Evolutionary conservation across 2,797 vertebrate species (phyloP).

Genomic region (Lagocephalus sceleratus): DNA sequence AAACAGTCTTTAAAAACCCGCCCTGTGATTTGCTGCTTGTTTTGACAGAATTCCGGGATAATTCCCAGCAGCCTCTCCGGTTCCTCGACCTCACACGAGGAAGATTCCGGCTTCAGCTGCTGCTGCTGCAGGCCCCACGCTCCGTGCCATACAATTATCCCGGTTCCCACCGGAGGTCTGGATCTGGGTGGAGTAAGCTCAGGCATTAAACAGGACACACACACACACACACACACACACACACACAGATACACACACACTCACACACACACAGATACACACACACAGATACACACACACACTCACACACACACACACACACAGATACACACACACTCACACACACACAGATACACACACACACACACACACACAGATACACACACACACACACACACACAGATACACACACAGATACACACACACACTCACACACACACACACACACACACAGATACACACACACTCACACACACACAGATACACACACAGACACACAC

Average conservation of each 20-base stretch:
- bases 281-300: too few relatives aligned
- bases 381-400: too few relatives aligned
- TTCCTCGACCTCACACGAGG: slow-evolving; percentile 38
- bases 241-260: too few relatives aligned
- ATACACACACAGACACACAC: too few relatives aligned
- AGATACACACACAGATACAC: slow-evolving; percentile 48
- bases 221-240: slow-evolving; percentile 43
- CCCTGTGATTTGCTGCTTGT: slow-evolving; percentile 39
- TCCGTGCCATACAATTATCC: slow-evolving; percentile 65
- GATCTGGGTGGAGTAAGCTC: slow-evolving; percentile 62
- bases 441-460: slow-evolving; percentile 14
- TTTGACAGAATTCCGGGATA: slow-evolving; percentile 34
- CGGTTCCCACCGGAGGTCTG: slow-evolving; percentile 64
- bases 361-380: too few relatives aligned
- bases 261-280: slow-evolving; percentile 13
- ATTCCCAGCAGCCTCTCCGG: slow-evolving; percentile 45
- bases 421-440: slow-evolving; percentile 36
- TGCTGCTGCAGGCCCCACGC: slow-evolving; percentile 63
- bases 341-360: slow-evolving; percentile 14
- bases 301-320: too few relatives aligned
- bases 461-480: too few relatives aligned
- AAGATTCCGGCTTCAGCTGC: slow-evolving; percentile 44
- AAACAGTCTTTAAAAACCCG: slow-evolving; percentile 39
- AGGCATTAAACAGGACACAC: slow-evolving; percentile 56
- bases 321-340: too few relatives aligned